Evolutionary conservation across 2,888 invertebrate genomes (phyloP).

Genomic region (Pollenia griseotomentosa): DNA sequence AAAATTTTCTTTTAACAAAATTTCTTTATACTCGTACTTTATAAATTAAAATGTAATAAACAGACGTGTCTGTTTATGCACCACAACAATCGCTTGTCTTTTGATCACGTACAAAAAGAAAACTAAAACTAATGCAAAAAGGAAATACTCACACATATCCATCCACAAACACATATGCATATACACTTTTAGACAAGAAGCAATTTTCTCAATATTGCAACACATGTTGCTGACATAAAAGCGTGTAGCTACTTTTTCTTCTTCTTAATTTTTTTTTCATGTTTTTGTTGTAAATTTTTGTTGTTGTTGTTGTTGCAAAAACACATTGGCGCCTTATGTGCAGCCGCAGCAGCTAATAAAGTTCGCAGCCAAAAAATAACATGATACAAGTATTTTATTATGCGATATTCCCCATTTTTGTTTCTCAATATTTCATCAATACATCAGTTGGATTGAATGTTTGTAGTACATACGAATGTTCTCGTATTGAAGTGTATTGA

Average conservation of each 20-base stretch:
- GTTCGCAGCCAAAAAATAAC: conserved; percentile 62
- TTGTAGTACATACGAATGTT: not conserved
- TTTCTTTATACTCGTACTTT: conserved; percentile 23
- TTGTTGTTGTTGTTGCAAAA: conserved; percentile 24
- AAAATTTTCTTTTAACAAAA: not conserved
- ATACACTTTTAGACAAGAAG: not conserved
- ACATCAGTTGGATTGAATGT: conserved; percentile 38
- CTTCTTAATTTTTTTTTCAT: not conserved
- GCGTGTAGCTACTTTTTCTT: conserved; percentile 40
- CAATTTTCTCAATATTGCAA: conserved; percentile 56
- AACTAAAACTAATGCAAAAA: conserved; percentile 26
- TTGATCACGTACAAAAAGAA: conserved; percentile 43
- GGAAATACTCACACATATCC: conserved; percentile 20
- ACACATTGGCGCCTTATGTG: conserved; percentile 64
- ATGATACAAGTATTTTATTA: conserved; percentile 58
- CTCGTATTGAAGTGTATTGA: conserved; percentile 43
- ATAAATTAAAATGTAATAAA: conserved; percentile 60
- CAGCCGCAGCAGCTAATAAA: conserved; percentile 59
- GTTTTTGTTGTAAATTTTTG: conserved; percentile 14
- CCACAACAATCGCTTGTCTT: conserved; percentile 56
- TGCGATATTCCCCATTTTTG: conserved; percentile 36
- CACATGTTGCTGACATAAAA: conserved; percentile 68
- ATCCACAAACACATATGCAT: not conserved
- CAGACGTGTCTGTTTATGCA: conserved; percentile 54
- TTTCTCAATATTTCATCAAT: conserved; percentile 64